Evolutionary conservation across 2,797 vertebrate genomes (phyloP), one percentile per base, ranked within the genome.

Genomic region (Ctenochaetus hawaiiensis): DNA sequence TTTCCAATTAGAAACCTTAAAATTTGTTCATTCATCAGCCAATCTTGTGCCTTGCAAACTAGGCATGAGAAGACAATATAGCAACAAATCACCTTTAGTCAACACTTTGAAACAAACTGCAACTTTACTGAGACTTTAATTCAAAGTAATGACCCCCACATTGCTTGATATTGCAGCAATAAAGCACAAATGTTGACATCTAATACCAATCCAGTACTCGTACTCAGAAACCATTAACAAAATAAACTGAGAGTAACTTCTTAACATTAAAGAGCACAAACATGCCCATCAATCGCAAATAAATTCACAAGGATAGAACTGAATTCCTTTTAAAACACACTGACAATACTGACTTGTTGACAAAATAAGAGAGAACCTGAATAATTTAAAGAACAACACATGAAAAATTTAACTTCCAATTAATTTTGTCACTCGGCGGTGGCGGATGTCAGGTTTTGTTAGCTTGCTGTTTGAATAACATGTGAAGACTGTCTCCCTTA

Each of bases 161-260:
- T 37, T 69, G 63, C 59, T 37, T 56, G 3, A 74, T 49, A 67
- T 57, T 48, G 14, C 20, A 13, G 60, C 53, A 75, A 49, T 72
- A 64, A 75, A 64, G 49, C 70, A 56, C 77, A 69, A 61, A 66
- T 73, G 76, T 72, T 68, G 73, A 60, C n/a, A 3, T 59, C 34
- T 70, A 53, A 66, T 20, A 8, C 60, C 67, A 59, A 72, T 67
- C 66, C 11, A 52, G 69, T 72, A 26, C 63, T 79, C 17, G 17
- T n/a, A 34, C 53, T 58, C 20, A 16, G 56, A 30, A 71, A 26
- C 64, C 47, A 76, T 73, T 80, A 75, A 43, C 22, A 49, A 67
- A 75, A 69, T 72, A 18, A 80, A 77, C 63, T 11, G 17, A 66
- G 52, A 30, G 44, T 12, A 54, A 71, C 39, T 70, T 65, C 39